Conservation (phyloP, 2,888 invertebrate genomes). For the Cinara cedri region DNA sequence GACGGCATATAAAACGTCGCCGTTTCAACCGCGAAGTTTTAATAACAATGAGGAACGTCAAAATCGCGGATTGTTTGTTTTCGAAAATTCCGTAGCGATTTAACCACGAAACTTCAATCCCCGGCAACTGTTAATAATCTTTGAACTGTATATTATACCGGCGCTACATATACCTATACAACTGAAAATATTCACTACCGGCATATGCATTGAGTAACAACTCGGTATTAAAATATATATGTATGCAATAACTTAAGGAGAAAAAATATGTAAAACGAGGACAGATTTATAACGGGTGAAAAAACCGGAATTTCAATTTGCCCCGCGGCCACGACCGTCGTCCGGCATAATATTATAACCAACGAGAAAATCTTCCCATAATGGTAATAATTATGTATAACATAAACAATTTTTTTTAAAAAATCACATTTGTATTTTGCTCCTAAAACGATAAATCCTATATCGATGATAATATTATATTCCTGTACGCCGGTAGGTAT, state of each 20-base stretch:
- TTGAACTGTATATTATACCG: no score
- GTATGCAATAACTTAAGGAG: slow-evolving; percentile 33
- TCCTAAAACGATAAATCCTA: slow-evolving; percentile 16
- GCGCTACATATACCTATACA: no score
- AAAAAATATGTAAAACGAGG: slow-evolving; percentile 10
- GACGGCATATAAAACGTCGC: no score
- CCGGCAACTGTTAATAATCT: neutral
- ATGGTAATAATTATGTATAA: slow-evolving; percentile 19
- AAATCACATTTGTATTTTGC: slow-evolving; percentile 36
- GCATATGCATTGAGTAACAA: slow-evolving; percentile 18
- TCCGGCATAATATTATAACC: slow-evolving; percentile 6
- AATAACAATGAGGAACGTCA: no score
- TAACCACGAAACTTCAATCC: no score
- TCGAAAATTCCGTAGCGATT: no score
- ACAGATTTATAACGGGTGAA: slow-evolving; percentile 27
- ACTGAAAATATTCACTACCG: neutral
- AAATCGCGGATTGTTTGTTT: no score
- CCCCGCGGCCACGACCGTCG: slow-evolving; percentile 16
- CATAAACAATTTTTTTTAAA: slow-evolving; percentile 14
- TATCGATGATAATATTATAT: no score
- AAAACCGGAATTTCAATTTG: slow-evolving; percentile 48
- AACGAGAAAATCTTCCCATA: slow-evolving; percentile 30
- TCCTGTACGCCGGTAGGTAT: no score
- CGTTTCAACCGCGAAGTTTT: no score
- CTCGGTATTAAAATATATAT: slow-evolving; percentile 23